These are phyloP conservation scores for Papilio polytes DNA, from an alignment of 1,140 invertebrate genomes.

Conservation along the genomic window DNA sequence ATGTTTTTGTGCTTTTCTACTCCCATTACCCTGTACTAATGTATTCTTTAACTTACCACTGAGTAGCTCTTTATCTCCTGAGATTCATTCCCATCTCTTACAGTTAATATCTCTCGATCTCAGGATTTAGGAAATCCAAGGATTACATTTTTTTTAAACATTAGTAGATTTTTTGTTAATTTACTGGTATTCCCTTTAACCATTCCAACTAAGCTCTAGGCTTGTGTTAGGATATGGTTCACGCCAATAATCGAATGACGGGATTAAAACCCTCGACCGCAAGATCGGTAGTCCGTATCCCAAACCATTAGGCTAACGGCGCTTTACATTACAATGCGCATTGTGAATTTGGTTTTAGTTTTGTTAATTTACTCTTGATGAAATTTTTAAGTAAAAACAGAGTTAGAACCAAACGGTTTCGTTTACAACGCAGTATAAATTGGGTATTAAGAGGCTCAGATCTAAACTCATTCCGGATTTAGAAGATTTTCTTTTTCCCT, in stretches of 20 bases:
- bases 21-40: slow-evolving; percentile 2
- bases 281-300: too few relatives aligned
- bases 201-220: too few relatives aligned
- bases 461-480: slow-evolving; percentile 22
- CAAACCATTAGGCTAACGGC: too few relatives aligned
- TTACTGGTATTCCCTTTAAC: too few relatives aligned
- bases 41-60: slow-evolving; percentile 13
- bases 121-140: neutral
- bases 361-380: neutral
- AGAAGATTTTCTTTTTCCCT: slow-evolving; percentile 23
- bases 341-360: too few relatives aligned
- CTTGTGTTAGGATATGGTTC: too few relatives aligned
- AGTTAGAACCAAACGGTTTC: slow-evolving; percentile 42
- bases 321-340: too few relatives aligned
- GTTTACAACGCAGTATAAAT: neutral
- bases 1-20: slow-evolving; percentile 7
- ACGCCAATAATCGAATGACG: too few relatives aligned
- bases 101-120: slow-evolving; percentile 13
- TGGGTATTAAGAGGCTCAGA: slow-evolving; percentile 16
- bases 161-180: too few relatives aligned
- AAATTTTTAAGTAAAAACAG: neutral
- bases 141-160: neutral
- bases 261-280: too few relatives aligned
- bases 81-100: slow-evolving; percentile 20
- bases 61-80: slow-evolving; percentile 27